Conservation (phyloP, 2,888 invertebrate species). For the Trachelus troglodyta region DNA sequence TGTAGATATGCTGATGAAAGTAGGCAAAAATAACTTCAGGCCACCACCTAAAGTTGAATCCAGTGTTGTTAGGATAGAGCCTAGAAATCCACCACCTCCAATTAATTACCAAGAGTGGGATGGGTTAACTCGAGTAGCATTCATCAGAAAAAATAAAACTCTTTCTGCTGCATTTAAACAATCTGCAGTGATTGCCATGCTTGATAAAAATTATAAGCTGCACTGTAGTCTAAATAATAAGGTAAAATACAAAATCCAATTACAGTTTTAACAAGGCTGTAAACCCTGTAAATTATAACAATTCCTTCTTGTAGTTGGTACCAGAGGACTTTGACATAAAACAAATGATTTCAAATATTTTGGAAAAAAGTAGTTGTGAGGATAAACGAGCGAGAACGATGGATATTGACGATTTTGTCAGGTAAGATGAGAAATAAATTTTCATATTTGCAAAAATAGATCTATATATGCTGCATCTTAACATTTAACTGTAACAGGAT, state of each 20-base stretch:
- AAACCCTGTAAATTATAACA: not conserved
- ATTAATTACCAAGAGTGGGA: slow-evolving; percentile 99
- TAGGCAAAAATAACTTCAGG: slow-evolving; percentile 97
- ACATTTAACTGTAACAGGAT: slow-evolving; percentile 14
- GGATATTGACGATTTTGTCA: slow-evolving; percentile 97
- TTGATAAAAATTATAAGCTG: slow-evolving; percentile 92
- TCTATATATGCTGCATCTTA: not conserved
- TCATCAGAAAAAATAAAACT: slow-evolving; percentile 97
- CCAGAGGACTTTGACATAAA: slow-evolving; percentile 86
- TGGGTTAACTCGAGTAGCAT: slow-evolving; percentile 93
- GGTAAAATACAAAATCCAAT: slow-evolving; percentile 63
- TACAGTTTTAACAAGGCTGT: not conserved
- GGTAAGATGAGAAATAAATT: slow-evolving; percentile 59
- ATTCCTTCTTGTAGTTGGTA: slow-evolving; percentile 73
- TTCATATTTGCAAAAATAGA: not conserved
- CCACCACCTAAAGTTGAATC: slow-evolving; percentile 99
- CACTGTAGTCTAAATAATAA: slow-evolving; percentile 89
- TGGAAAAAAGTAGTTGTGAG: slow-evolving; percentile 76
- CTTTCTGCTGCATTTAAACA: slow-evolving; percentile 90
- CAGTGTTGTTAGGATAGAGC: slow-evolving; percentile 96
- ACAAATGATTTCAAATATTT: slow-evolving; percentile 79
- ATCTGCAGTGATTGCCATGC: slow-evolving; percentile 81
- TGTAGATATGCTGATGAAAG: slow-evolving; percentile 97
- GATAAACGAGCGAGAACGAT: slow-evolving; percentile 89
- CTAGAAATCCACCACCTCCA: slow-evolving; percentile 95